Evolutionary conservation across 2,797 vertebrate genomes (phyloP).

Genomic region (Falco cherrug): DNA sequence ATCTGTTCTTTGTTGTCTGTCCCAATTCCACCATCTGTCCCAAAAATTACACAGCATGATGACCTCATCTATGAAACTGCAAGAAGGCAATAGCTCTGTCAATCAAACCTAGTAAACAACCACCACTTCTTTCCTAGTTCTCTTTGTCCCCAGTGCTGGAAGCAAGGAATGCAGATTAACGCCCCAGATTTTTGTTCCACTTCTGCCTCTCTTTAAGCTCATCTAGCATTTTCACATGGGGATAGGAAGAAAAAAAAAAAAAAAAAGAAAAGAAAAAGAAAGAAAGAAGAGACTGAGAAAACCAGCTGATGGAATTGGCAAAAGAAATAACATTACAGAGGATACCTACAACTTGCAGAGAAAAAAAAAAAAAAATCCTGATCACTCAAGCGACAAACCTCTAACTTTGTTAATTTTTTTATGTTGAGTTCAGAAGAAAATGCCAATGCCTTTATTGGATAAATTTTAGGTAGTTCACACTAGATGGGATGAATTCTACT

Average conservation of each 20-base stretch:
- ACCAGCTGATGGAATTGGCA: neutral
- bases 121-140: neutral
- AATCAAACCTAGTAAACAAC: neutral
- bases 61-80: neutral
- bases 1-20: slow-evolving; percentile 28
- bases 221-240: neutral
- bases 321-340: neutral
- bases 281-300: neutral
- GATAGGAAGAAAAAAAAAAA: neutral
- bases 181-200: neutral
- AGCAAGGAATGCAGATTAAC: neutral
- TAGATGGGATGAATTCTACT: neutral
- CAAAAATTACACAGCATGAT: neutral
- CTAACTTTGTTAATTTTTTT: neutral
- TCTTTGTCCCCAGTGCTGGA: neutral
- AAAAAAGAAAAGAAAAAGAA: neutral
- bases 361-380: neutral
- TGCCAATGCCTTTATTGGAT: neutral
- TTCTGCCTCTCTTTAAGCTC: neutral
- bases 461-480: neutral
- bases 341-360: neutral
- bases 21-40: neutral
- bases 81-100: neutral
- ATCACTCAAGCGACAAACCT: neutral
- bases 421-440: neutral